Percentiles rank a stretch among this genome's conserved stretches.
phyloP scores from a whole-genome alignment of 2,888 invertebrate genomes.

The Morinoia aosen region DNA sequence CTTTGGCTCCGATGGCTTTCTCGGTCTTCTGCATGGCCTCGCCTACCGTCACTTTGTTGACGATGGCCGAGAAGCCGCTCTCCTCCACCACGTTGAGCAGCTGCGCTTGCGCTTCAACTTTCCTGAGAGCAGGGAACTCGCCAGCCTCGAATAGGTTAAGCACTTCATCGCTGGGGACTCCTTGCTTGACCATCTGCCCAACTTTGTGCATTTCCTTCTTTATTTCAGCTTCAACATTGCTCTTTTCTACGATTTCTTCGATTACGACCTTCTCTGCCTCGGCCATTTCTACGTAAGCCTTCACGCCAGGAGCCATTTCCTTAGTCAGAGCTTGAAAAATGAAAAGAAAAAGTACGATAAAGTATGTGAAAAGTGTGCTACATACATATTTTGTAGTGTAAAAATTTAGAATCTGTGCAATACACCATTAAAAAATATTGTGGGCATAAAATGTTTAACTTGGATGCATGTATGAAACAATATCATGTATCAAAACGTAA shows the following conservation, averaged over 20 bases:
- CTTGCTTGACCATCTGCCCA: slow-evolving; percentile 65
- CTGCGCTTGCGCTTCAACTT: slow-evolving; percentile 63
- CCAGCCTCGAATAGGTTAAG: slow-evolving; percentile 65
- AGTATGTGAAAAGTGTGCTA: not conserved
- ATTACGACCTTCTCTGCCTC: slow-evolving; percentile 61
- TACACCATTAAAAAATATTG: not conserved
- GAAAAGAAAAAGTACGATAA: not conserved
- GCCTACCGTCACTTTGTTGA: slow-evolving; percentile 62
- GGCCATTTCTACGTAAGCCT: slow-evolving; percentile 65
- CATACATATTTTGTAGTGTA: not conserved
- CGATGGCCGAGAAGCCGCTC: slow-evolving; percentile 63
- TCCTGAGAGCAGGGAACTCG: slow-evolving; percentile 65
- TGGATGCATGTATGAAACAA: not conserved
- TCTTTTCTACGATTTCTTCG: slow-evolving; percentile 64
- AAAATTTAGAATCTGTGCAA: not conserved
- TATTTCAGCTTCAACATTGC: slow-evolving; percentile 57
- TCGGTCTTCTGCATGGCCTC: slow-evolving; percentile 64
- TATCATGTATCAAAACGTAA: not conserved
- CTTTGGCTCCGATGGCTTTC: slow-evolving; percentile 61
- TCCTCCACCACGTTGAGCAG: slow-evolving; percentile 65
- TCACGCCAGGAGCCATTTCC: slow-evolving; percentile 67
- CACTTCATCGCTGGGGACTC: slow-evolving; percentile 64
- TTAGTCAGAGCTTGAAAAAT: slow-evolving; percentile 61
- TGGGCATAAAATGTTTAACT: not conserved
- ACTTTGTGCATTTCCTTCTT: slow-evolving; percentile 66